Conservation (phyloP, 2,888 invertebrate genomes). For the Pimpla rufipes region DNA sequence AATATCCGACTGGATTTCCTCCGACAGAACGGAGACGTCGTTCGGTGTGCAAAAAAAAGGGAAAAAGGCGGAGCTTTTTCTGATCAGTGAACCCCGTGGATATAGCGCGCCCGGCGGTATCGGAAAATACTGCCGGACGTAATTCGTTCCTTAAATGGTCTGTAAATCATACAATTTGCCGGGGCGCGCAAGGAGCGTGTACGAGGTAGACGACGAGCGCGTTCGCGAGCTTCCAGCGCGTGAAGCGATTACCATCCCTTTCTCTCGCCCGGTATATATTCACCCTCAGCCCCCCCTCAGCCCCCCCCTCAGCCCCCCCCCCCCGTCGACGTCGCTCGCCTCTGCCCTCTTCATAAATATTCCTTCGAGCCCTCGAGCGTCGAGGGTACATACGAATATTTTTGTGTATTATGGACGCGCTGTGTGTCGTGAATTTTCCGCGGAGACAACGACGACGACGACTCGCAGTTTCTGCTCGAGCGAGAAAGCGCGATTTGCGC, state of each 20-base stretch:
- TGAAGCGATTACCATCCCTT: constrained; percentile 54
- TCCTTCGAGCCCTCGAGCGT: constrained; percentile 37
- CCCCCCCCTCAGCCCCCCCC: not conserved
- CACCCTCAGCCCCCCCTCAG: constrained; percentile 29
- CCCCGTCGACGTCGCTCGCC: not conserved
- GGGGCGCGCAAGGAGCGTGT: constrained; percentile 1
- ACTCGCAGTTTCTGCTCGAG: constrained; percentile 43
- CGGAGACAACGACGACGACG: constrained; percentile 17
- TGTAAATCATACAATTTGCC: constrained; percentile 60
- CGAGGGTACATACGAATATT: constrained; percentile 11
- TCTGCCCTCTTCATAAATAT: constrained; percentile 59
- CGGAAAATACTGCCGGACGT: constrained; percentile 61
- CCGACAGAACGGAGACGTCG: constrained; percentile 8
- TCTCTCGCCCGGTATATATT: constrained; percentile 41
- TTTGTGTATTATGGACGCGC: constrained; percentile 14
- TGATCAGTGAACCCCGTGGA: constrained; percentile 26
- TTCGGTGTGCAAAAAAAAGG: constrained; percentile 15
- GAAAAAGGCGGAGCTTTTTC: constrained; percentile 8
- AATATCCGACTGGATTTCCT: constrained; percentile 40
- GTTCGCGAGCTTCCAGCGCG: constrained; percentile 37
- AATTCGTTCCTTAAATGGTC: constrained; percentile 62
- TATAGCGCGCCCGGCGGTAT: constrained; percentile 26
- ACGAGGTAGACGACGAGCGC: constrained; percentile 24
- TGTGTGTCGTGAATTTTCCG: constrained; percentile 42
- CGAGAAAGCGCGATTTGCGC: constrained; percentile 54